Percentiles rank a stretch among this genome's conserved stretches.
phyloP scores from a whole-genome alignment of 2,797 vertebrate species.

The Hemibagrus guttatus region DNA sequence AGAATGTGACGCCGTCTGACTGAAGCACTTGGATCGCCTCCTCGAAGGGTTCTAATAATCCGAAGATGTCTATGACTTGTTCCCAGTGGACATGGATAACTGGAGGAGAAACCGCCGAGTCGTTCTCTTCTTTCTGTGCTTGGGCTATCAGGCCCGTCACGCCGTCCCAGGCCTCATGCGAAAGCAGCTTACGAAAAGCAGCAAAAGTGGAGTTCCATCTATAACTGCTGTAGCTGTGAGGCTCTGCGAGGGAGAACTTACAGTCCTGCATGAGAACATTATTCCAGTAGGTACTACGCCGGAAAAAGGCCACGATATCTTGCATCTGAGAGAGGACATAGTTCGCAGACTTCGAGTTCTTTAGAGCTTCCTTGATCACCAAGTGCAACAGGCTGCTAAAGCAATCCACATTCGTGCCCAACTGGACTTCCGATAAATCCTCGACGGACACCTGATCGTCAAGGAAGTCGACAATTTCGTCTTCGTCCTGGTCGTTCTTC shows the following conservation, averaged over 20 bases:
- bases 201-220: constrained; percentile 76
- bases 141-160: constrained; percentile 71
- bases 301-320: constrained; percentile 76
- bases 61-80: constrained; percentile 73
- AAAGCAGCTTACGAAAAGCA: constrained; percentile 67
- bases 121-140: constrained; percentile 70
- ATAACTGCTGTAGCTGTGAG: constrained; percentile 57
- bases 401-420: constrained; percentile 67
- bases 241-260: constrained; percentile 67
- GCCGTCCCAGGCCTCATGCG: constrained; percentile 67
- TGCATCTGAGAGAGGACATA: constrained; percentile 74
- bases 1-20: constrained; percentile 68
- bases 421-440: constrained; percentile 66
- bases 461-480: constrained; percentile 71
- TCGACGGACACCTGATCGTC: constrained; percentile 62
- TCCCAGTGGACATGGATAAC: constrained; percentile 72
- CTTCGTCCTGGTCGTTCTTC: constrained; percentile 69
- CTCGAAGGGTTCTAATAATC: constrained; percentile 75
- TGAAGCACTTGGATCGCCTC: constrained; percentile 75
- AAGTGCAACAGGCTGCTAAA: constrained; percentile 65
- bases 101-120: constrained; percentile 66
- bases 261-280: constrained; percentile 72
- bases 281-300: constrained; percentile 73
- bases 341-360: constrained; percentile 74
- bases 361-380: constrained; percentile 76